Conservation (phyloP, 2,797 vertebrate species). For the Urocyon cinereoargenteus region DNA sequence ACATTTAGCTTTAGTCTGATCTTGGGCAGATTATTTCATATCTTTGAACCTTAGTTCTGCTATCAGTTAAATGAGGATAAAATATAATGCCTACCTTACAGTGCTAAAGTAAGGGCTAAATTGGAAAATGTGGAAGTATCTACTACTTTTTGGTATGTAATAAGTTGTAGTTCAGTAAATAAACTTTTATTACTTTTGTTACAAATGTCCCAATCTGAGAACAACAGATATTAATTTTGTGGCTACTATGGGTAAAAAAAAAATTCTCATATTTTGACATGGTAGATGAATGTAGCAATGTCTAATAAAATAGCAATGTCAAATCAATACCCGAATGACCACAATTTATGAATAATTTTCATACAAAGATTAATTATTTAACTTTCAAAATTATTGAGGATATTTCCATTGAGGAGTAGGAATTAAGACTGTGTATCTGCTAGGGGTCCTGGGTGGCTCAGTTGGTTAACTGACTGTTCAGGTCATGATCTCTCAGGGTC, state of each 20-base stretch:
- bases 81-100: background rate
- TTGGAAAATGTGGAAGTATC: background rate
- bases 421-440: background rate
- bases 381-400: slow-evolving; percentile 21
- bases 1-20: slow-evolving; percentile 7
- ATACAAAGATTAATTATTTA: background rate
- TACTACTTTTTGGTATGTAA: background rate
- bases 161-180: background rate
- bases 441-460: background rate
- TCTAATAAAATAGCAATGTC: background rate
- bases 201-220: slow-evolving; percentile 2
- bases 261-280: background rate
- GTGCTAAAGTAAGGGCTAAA: background rate
- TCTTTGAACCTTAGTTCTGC: background rate
- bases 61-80: background rate
- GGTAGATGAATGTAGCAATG: background rate
- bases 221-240: slow-evolving; percentile 12
- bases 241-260: background rate
- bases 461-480: background rate
- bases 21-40: background rate
- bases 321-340: background rate
- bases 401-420: slow-evolving; percentile 17
- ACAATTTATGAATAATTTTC: slow-evolving; percentile 33
- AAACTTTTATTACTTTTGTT: slow-evolving; percentile 8
- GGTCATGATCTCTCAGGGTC: background rate